A percentile compares a stretch with the other conserved stretches of the same genome.
Evolutionary conservation across 1,140 invertebrate species (phyloP).

Genomic region (Caenorhabditis inopinata): DNA sequence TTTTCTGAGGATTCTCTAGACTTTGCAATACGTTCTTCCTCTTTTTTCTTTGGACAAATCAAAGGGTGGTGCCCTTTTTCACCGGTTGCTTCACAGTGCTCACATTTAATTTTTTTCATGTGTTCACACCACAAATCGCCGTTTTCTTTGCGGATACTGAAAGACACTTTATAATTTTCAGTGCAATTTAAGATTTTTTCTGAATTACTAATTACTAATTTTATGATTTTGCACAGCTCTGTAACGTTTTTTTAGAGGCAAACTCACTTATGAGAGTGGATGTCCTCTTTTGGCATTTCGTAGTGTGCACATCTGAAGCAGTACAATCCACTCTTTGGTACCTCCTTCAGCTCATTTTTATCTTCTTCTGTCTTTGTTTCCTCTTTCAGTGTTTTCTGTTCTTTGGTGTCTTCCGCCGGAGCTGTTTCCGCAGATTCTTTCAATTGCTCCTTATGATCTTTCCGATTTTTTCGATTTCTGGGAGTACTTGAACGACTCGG

Average conservation of each 20-base stretch:
- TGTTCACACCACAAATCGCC: constrained; percentile 26
- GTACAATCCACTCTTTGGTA: neutral
- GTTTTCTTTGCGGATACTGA: constrained; percentile 7
- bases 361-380: too few species aligned
- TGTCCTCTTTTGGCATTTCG: neutral
- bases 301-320: neutral
- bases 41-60: constrained; percentile 1
- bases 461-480: neutral
- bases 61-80: neutral
- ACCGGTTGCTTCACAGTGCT: neutral
- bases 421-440: too few species aligned
- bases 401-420: too few species aligned
- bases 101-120: constrained; percentile 13
- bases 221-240: too few species aligned
- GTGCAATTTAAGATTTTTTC: too few species aligned
- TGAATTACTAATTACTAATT: too few species aligned
- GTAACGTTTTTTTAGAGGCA: too few species aligned
- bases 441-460: neutral
- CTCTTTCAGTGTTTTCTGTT: too few species aligned
- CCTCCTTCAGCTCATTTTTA: too few species aligned
- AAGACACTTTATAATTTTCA: neutral
- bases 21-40: neutral
- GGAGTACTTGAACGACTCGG: constrained; percentile 2
- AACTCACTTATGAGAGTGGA: neutral
- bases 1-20: neutral